These are phyloP conservation scores for Solea senegalensis DNA, from an alignment of 2,113 vertebrate genomes.

Conservation along the genomic window DNA sequence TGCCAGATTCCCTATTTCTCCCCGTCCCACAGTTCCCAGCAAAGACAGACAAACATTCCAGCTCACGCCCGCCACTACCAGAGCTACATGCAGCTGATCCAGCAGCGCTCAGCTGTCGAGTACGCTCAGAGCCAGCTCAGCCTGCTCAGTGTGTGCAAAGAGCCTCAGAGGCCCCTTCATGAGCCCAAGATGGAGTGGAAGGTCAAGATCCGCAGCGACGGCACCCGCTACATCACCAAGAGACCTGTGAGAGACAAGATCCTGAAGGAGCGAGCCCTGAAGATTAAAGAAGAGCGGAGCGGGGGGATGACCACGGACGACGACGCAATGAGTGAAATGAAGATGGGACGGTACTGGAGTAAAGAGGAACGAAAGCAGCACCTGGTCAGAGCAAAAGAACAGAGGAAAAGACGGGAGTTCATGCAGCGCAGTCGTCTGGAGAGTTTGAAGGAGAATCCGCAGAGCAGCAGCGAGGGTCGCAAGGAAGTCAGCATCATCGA, in stretches of 20 bases:
- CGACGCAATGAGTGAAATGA: constrained; percentile 96
- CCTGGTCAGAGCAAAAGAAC: constrained; percentile 91
- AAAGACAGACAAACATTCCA: constrained; percentile 87
- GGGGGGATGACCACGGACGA: constrained; percentile 95
- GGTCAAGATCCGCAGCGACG: constrained; percentile 95
- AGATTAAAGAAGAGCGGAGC: constrained; percentile 96
- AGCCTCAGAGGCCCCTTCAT: constrained; percentile 75
- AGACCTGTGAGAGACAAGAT: constrained; percentile 94
- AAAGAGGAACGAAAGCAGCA: constrained; percentile 97
- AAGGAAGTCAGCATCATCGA: constrained; percentile 95
- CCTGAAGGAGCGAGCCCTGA: constrained; percentile 93
- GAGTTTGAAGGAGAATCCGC: constrained; percentile 91
- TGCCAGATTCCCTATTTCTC: constrained; percentile 88
- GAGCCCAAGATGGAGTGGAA: constrained; percentile 99
- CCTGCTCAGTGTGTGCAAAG: constrained; percentile 89
- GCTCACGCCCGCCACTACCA: constrained; percentile 93
- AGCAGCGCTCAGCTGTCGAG: constrained; percentile 94
- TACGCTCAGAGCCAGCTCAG: constrained; percentile 95
- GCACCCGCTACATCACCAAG: constrained; percentile 95
- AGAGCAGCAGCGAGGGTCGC: constrained; percentile 88
- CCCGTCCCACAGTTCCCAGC: constrained; percentile 88
- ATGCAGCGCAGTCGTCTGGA: constrained; percentile 96
- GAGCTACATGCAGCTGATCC: constrained; percentile 97
- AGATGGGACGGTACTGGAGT: constrained; percentile 98
- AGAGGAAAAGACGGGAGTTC: constrained; percentile 90